Conservation (phyloP, 2,797 vertebrate genomes). For the Brachymystax lenok region DNA sequence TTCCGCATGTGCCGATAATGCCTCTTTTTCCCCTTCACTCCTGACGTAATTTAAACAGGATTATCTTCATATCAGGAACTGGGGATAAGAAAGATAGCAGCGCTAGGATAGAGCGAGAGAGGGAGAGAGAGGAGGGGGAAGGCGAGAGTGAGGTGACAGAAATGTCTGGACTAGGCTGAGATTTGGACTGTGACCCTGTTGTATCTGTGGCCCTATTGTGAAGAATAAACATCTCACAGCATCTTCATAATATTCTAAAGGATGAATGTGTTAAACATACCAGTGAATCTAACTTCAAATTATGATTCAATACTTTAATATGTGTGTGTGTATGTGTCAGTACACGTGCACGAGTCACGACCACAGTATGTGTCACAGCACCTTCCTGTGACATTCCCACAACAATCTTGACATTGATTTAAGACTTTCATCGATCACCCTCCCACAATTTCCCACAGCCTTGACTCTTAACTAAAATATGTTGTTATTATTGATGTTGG, state of each 20-base stretch:
- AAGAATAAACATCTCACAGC: neutral
- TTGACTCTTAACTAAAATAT: neutral
- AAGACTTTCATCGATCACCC: slow-evolving; percentile 50
- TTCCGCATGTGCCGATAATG: slow-evolving; percentile 61
- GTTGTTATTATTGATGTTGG: slow-evolving; percentile 8
- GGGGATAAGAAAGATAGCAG: slow-evolving; percentile 55
- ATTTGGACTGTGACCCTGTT: neutral
- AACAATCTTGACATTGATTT: slow-evolving; percentile 46
- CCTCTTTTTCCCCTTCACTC: slow-evolving; percentile 39
- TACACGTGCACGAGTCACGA: too few species aligned
- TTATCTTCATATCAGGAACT: slow-evolving; percentile 55
- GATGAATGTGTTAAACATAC: neutral
- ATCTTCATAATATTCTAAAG: neutral
- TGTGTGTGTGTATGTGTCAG: neutral
- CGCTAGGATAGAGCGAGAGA: neutral
- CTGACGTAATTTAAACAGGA: slow-evolving; percentile 67
- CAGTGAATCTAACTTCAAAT: too few species aligned
- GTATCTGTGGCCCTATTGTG: neutral
- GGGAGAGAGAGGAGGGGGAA: neutral
- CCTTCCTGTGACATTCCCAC: neutral
- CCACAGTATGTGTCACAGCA: neutral
- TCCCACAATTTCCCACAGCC: slow-evolving; percentile 11
- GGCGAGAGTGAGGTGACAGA: neutral
- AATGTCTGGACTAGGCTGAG: neutral
- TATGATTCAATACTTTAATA: too few species aligned